Percentiles rank a stretch among this genome's conserved stretches.
These are phyloP conservation scores for Palythoa heliodiscus DNA, from an alignment of 92 coral and sea anemone species.

Conservation along the genomic window DNA sequence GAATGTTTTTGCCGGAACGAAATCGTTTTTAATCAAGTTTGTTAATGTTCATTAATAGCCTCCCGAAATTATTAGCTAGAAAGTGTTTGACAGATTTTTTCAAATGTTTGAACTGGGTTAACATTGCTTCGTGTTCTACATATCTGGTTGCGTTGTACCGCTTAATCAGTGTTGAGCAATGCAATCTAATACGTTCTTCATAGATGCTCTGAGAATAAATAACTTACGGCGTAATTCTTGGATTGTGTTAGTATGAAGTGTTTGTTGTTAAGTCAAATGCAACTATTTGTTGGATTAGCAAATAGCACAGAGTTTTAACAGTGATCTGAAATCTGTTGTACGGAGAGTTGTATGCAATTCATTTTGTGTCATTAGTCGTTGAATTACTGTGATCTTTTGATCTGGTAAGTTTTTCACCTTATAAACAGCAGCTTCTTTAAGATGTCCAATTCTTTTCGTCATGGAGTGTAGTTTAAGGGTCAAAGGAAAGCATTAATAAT, in stretches of 20 bases:
- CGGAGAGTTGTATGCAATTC: background rate
- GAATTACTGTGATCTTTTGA: constrained; percentile 23
- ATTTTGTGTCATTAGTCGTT: background rate
- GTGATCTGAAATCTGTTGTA: background rate
- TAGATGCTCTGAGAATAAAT: background rate
- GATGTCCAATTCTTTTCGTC: background rate
- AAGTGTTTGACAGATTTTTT: background rate
- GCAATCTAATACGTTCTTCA: background rate
- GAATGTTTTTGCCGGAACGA: background rate
- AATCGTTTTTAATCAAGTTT: background rate
- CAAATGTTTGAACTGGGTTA: background rate
- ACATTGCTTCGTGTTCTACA: background rate
- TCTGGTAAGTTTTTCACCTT: constrained; percentile 7
- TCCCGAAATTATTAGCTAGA: background rate
- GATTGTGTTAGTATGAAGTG: background rate
- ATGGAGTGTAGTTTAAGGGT: background rate
- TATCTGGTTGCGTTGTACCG: background rate
- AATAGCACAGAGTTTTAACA: background rate
- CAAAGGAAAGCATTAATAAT: background rate
- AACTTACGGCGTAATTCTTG: background rate
- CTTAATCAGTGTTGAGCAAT: constrained; percentile 34
- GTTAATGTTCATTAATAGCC: background rate
- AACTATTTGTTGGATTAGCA: background rate
- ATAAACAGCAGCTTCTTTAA: background rate
- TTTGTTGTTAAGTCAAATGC: background rate